These are phyloP conservation scores for Megalops cyprinoides DNA, from an alignment of 2,797 vertebrate species.

Conservation along the genomic window DNA sequence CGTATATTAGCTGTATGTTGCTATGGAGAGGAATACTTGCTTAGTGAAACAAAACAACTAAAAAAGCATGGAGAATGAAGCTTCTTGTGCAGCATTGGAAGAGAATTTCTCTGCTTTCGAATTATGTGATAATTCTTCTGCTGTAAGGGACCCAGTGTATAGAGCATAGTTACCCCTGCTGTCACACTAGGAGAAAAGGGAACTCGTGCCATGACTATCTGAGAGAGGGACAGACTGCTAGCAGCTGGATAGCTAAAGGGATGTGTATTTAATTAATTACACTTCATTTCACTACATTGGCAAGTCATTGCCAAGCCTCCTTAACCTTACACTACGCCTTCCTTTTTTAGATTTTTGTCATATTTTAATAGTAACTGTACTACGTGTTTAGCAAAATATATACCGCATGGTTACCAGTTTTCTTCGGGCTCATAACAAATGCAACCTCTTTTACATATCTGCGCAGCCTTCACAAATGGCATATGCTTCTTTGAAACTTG, in stretches of 20 bases:
- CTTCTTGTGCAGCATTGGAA: too few relatives aligned
- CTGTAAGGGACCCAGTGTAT: neutral
- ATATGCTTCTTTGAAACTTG: slow-evolving; percentile 51
- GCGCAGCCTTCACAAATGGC: slow-evolving; percentile 45
- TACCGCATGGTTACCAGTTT: neutral
- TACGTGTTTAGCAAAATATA: neutral
- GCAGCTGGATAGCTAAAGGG: neutral
- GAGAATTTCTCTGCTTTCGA: neutral
- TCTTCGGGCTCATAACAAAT: neutral
- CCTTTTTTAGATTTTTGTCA: neutral
- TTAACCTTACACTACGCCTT: neutral
- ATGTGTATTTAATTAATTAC: too few relatives aligned
- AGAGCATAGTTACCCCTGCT: neutral
- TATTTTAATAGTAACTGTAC: neutral
- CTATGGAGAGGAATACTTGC: too few relatives aligned
- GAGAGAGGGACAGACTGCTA: neutral
- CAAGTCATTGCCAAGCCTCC: neutral
- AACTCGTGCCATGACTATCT: neutral
- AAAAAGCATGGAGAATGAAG: too few relatives aligned
- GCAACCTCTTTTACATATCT: neutral
- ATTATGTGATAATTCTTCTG: neutral
- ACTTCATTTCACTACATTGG: neutral
- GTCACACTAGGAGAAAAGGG: slow-evolving; percentile 1
- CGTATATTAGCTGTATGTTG: too few relatives aligned
- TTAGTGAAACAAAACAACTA: too few relatives aligned